Evolutionary conservation across 2,888 invertebrate species (phyloP), one percentile per base, ranked within the genome.

Genomic region (Oscheius onirici): DNA sequence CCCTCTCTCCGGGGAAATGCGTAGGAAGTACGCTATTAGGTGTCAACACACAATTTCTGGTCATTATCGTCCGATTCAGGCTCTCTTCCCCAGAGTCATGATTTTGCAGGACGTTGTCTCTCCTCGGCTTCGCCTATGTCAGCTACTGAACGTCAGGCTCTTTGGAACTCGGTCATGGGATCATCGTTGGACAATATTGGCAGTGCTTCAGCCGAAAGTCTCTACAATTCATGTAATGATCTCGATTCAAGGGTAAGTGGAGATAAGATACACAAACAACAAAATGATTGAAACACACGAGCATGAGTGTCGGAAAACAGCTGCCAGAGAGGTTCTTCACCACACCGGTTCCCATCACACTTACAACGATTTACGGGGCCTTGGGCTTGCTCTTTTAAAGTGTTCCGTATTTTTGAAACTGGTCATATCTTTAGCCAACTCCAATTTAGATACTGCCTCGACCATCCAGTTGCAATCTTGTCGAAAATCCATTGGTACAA

Each of bases 61-160:
- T 34, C 17, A 15, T 60, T 60, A 13, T 24, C 54, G 1, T 13
- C 54, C 54, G 54, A 24, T 26, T 34, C 40, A 34, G 34, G 34
- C 57, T 34, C 28, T 24, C n/a, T n/a, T n/a, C 52, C 26, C 20
- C 52, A 52, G 52, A 52, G 58, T 17, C 58, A 28, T 20, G 58
- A 34, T n/a, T 46, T 61, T 63, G 26, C 46, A 63, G 63, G 63
- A 49, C 72, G 78, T 43, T 78, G 76, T 55, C 73, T 74, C 40
- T 74, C 74, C 24, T 78, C 78, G 20, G 76, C 76, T 46, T 74
- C 78, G 17, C 78, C 78, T 43, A 78, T 78, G 68, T 72, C 78
- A 54, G 76, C 76, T 22, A 71, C 74, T 20, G 76, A 78, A 72
- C 70, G 76, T 46, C 76, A 78, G 67, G 73, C 73, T 65, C 58